Evolutionary conservation across 92 coral and sea anemone genomes (phyloP).

Genomic region (Desmophyllum pertusum): DNA sequence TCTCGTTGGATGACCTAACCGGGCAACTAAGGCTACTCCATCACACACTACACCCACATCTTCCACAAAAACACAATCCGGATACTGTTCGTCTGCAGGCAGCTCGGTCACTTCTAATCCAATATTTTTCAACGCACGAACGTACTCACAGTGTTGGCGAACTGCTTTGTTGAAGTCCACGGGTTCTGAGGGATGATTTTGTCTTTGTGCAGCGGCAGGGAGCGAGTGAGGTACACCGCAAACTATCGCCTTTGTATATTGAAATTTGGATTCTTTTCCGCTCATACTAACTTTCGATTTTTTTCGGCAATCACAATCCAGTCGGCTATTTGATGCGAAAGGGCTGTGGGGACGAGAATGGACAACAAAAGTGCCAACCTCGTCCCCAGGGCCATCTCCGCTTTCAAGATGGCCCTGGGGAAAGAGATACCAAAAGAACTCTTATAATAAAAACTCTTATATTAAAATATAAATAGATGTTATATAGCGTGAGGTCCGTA

Average conservation of each 20-base stretch:
- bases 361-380: no score
- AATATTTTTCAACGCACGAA: constrained; percentile 68
- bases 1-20: constrained; percentile 79
- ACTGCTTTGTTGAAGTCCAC: constrained; percentile 77
- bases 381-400: no score
- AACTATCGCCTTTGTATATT: constrained; percentile 84
- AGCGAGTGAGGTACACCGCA: constrained; percentile 79
- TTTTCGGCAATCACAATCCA: no score
- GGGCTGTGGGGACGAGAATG: no score
- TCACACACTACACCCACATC: constrained; percentile 89
- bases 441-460: no score
- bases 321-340: no score
- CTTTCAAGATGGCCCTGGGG: no score
- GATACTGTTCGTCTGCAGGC: constrained; percentile 72
- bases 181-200: constrained; percentile 55
- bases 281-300: no score
- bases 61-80: constrained; percentile 97
- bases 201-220: constrained; percentile 78
- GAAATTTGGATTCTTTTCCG: constrained; percentile 31
- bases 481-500: no score
- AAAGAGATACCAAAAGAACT: no score
- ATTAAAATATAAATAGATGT: no score
- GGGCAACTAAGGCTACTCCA: constrained; percentile 66
- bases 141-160: constrained; percentile 66
- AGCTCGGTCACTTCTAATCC: constrained; percentile 76